A percentile compares a stretch with the other conserved stretches of the same genome.
Evolutionary conservation across 2,113 vertebrate genomes (phyloP).

Genomic region (Paradoxurus hermaphroditus): DNA sequence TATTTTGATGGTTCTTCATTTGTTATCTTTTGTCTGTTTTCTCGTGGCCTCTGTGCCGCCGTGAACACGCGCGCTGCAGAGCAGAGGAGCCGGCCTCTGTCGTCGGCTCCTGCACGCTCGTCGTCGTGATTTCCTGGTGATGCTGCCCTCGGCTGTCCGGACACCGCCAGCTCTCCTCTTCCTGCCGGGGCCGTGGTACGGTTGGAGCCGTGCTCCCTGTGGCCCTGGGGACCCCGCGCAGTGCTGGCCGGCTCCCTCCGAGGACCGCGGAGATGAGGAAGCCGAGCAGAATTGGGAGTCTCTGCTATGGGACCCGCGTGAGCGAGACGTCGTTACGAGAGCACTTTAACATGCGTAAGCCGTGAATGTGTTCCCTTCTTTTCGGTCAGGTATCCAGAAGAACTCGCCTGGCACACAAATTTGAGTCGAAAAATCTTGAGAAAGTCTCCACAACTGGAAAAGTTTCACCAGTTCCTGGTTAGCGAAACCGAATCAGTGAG

Average conservation of each 20-base stretch:
- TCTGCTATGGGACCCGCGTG: accelerated
- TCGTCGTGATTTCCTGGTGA: accelerated
- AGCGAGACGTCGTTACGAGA: neutral
- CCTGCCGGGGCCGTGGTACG: accelerated
- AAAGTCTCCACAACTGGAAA: conserved; percentile 95
- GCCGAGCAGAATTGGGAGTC: accelerated
- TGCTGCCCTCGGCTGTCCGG: accelerated
- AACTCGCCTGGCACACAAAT: conserved; percentile 99
- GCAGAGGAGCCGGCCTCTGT: accelerated
- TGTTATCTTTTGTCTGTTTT: accelerated
- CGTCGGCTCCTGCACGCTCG: accelerated
- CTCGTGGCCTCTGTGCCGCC: accelerated
- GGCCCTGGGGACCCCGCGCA: accelerated
- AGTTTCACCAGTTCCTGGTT: conserved; percentile 97
- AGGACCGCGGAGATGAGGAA: neutral
- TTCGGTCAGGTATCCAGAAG: conserved; percentile 93
- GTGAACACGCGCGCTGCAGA: neutral
- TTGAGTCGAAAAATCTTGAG: conserved; percentile 96
- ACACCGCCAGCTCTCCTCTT: too few species aligned
- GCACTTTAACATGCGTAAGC: neutral
- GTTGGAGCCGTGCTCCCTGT: accelerated
- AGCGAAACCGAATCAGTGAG: conserved; percentile 98
- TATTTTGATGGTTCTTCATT: too few species aligned
- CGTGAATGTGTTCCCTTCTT: neutral
- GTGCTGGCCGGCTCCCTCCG: accelerated